Base-by-base conservation (phyloP, 2,888 invertebrate genomes). In the Diarsia dahlii region DNA sequence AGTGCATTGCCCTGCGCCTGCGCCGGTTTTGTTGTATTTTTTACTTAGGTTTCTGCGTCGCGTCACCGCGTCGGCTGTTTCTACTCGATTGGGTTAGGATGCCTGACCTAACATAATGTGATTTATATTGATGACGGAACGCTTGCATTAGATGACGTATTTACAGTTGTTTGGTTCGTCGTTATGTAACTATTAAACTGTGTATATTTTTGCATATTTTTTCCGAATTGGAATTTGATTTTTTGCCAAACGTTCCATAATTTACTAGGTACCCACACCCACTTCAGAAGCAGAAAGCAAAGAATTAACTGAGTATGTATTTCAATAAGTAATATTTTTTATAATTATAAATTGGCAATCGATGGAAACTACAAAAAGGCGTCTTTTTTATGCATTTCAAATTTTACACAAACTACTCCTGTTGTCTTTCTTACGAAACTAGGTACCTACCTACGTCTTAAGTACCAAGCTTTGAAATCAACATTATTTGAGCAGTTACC, bases 101-200 rank as follows among this genome's bases (percentile, higher is more conserved):
- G 89, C 96, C 92, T 95, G 96, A 96, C 96, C 96, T 96, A 95
- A 94, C 93, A 93, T 95, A 96, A 95, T 94, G 91, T 91, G 90
- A 93, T 94, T 92, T 93, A 92, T 91, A 90, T 95, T 96, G 91
- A 88, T 88, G 90, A 81, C 86, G 81, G 64, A 48, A 78, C 65
- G 78, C 68, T 70, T 76, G 68, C 66, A 75, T 85, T 87, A 84
- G 77, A 78, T 89, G 72, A 84, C 74, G 80, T 58, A 34, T 71
- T 80, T 45, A 75, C 77, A 46, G 76, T 80, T 28, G 28, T 80
- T 80, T 80, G 54, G 50, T 64, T 62, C 65, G 28, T 28, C 65
- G 18, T 74, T 74, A 71, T 18, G 64, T 48, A 56, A 71, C 34
- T 60, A 56, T 46, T 63, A 45, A 58, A 60, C 39, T n/a, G 12